Conservation (phyloP, 2,113 vertebrate species). For the Chaetorhynchus papuensis region DNA sequence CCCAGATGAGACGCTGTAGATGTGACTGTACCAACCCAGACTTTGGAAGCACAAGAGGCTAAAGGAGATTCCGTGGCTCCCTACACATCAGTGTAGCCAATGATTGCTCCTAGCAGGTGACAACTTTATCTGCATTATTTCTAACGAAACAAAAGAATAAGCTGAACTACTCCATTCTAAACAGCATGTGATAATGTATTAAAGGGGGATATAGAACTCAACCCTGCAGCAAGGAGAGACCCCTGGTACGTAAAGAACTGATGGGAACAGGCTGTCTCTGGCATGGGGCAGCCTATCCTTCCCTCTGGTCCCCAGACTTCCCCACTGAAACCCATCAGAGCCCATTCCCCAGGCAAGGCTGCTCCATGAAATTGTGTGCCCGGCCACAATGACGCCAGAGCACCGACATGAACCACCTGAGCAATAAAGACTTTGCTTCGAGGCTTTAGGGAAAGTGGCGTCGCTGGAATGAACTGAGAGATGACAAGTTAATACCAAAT, state of each 20-base stretch:
- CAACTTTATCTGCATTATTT: neutral
- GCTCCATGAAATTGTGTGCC: neutral
- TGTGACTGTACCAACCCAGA: neutral
- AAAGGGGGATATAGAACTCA: neutral
- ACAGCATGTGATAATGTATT: rapidly evolving
- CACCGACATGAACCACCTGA: neutral
- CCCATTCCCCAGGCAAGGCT: neutral
- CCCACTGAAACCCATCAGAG: neutral
- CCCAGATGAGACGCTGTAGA: neutral
- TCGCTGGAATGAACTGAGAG: neutral
- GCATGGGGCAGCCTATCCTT: neutral
- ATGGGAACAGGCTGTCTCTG: neutral
- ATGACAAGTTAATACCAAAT: neutral
- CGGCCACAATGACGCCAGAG: rapidly evolving
- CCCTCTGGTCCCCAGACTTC: neutral
- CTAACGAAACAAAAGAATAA: neutral
- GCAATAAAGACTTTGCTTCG: neutral
- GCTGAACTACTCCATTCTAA: neutral
- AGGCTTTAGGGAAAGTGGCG: neutral
- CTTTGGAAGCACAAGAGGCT: neutral
- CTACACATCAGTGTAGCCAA: neutral
- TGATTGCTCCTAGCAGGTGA: neutral
- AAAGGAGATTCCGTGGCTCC: neutral
- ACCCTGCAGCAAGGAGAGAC: neutral
- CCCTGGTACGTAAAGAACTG: neutral